These are phyloP conservation scores for Heloderma charlesbogerti DNA, from an alignment of 2,113 vertebrate genomes.

Conservation along the genomic window DNA sequence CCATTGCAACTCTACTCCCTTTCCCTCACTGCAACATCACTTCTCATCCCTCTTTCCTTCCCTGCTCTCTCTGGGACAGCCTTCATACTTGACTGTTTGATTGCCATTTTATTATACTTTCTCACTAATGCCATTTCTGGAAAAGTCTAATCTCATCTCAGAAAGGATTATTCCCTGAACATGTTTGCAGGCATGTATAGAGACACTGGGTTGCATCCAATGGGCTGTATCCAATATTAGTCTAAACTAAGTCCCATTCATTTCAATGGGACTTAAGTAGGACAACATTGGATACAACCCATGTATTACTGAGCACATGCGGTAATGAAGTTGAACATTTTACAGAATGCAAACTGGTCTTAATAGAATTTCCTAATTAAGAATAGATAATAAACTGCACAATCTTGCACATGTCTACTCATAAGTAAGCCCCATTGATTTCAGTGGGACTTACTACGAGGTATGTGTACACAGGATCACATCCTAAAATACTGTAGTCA, in stretches of 20 bases:
- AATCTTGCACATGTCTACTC: neutral
- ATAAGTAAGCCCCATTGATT: too few relatives aligned
- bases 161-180: too few relatives aligned
- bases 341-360: fast-evolving
- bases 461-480: neutral
- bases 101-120: neutral
- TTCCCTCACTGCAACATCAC: neutral
- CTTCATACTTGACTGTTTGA: neutral
- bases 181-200: too few relatives aligned
- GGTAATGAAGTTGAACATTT: neutral
- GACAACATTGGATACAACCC: neutral
- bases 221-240: neutral
- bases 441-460: neutral
- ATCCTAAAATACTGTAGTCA: neutral
- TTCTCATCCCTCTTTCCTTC: neutral
- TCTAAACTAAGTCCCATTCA: neutral
- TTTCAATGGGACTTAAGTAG: too few relatives aligned
- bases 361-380: neutral
- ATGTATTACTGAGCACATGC: neutral
- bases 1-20: neutral
- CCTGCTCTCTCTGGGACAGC: neutral
- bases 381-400: neutral
- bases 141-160: neutral
- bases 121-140: too few relatives aligned
- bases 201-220: too few relatives aligned